These are phyloP conservation scores for Mormyrus iriodes DNA, from an alignment of 2,113 vertebrate species.

Conservation along the genomic window DNA sequence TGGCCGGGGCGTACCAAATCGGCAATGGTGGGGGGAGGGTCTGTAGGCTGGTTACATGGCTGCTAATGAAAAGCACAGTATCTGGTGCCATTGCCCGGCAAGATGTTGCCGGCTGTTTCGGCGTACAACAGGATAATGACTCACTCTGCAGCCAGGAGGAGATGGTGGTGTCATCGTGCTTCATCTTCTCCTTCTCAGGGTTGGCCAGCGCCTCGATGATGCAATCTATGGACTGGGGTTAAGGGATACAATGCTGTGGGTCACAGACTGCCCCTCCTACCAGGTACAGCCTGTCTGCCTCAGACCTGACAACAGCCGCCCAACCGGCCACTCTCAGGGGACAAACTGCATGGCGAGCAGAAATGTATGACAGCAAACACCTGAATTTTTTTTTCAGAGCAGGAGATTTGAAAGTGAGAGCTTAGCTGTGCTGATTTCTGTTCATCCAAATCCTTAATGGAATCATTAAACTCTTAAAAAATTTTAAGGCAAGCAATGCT, in stretches of 20 bases:
- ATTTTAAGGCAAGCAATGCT: background rate
- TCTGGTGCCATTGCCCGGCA: too few species aligned
- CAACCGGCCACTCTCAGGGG: too few species aligned
- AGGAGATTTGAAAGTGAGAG: background rate
- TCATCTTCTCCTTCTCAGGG: conserved; percentile 98
- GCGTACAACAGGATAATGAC: conserved; percentile 41
- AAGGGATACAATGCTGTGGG: conserved; percentile 47
- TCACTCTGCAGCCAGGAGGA: conserved; percentile 97
- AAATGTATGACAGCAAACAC: background rate
- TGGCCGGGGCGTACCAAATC: background rate
- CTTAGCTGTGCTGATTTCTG: background rate
- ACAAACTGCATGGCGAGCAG: background rate
- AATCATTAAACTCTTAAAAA: background rate
- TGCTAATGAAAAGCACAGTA: background rate
- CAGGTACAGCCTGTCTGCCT: background rate
- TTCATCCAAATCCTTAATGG: background rate
- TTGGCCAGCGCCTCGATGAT: conserved; percentile 98
- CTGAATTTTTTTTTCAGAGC: background rate
- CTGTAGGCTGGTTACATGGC: background rate
- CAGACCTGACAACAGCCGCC: background rate
- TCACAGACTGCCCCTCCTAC: background rate
- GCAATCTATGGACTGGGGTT: conserved; percentile 76
- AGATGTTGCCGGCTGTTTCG: background rate
- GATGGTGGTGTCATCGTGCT: conserved; percentile 95
- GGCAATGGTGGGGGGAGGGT: background rate